phyloP scores from a whole-genome alignment of 92 coral and sea anemone genomes.

The Isaurus tuberculatus region DNA sequence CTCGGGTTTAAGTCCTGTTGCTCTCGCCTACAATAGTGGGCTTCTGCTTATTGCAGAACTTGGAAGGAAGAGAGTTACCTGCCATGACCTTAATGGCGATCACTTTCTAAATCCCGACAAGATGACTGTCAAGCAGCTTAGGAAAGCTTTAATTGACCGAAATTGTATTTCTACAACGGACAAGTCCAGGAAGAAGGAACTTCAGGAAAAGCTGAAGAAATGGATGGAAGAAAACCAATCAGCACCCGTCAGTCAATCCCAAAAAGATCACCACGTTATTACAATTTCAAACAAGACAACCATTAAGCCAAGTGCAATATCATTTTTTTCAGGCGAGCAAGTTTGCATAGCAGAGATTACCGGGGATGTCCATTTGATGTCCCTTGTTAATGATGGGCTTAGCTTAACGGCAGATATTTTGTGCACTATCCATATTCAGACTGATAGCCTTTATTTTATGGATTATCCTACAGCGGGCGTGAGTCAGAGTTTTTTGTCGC shows the following conservation, averaged over 20 bases:
- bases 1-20: slow-evolving; percentile 24
- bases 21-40: slow-evolving; percentile 38
- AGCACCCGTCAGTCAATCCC: neutral
- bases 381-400: neutral
- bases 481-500: neutral
- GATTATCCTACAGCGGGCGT: too few species aligned
- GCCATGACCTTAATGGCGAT: slow-evolving; percentile 43
- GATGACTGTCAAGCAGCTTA: slow-evolving; percentile 47
- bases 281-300: neutral
- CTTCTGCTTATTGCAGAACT: slow-evolving; percentile 42
- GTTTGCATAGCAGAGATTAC: slow-evolving; percentile 1
- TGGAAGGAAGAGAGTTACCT: slow-evolving; percentile 29
- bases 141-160: slow-evolving; percentile 35
- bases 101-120: slow-evolving; percentile 27
- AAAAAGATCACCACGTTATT: slow-evolving; percentile 2
- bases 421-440: too few species aligned
- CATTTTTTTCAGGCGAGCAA: neutral
- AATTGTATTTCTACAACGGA: slow-evolving; percentile 22
- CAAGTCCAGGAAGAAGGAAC: slow-evolving; percentile 15
- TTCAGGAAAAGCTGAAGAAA: slow-evolving; percentile 25
- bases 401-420: neutral
- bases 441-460: too few species aligned
- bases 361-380: neutral
- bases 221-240: slow-evolving; percentile 17
- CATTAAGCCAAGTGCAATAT: neutral